phyloP scores from a whole-genome alignment of 2,797 vertebrate genomes.

The Sebastes minor region DNA sequence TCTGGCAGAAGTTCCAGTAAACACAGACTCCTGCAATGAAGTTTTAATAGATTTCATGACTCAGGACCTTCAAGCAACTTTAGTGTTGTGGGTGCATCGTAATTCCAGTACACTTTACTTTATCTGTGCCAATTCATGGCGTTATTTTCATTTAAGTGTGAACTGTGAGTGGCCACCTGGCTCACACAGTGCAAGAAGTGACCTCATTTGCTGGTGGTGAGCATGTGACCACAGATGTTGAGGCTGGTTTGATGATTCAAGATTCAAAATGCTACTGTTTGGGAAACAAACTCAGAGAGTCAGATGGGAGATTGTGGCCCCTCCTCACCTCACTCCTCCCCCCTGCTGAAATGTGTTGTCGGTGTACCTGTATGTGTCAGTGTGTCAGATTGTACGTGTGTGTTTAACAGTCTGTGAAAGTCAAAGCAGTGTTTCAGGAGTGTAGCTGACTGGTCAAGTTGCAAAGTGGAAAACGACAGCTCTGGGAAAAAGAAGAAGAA shows the following conservation, averaged over 20 bases:
- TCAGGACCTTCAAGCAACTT: neutral
- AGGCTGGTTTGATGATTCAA: neutral
- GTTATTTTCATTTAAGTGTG: neutral
- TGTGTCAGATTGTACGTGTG: neutral
- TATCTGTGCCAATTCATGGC: neutral
- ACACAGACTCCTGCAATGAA: neutral
- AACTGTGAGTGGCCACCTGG: neutral
- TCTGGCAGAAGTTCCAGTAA: neutral
- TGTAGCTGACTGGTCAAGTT: conserved; percentile 40
- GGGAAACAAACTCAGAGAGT: conserved; percentile 22
- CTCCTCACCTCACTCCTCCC: conserved; percentile 61
- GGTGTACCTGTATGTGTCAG: conserved; percentile 44
- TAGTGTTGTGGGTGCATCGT: too few relatives aligned
- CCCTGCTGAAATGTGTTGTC: conserved; percentile 12
- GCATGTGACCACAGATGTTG: neutral
- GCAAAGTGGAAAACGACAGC: conserved; percentile 31
- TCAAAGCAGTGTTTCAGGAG: conserved; percentile 26
- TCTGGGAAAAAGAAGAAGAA: conserved; percentile 21
- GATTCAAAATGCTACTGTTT: neutral
- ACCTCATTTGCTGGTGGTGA: neutral
- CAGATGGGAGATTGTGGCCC: conserved; percentile 40
- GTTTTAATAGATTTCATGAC: neutral
- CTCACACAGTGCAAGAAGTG: conserved; percentile 3
- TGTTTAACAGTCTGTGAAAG: conserved; percentile 44
- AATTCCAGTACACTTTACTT: neutral